A percentile compares a stretch with the other conserved stretches of the same genome.
These are phyloP conservation scores for Tenthredo notha DNA, from an alignment of 2,888 invertebrate species.

Conservation along the genomic window DNA sequence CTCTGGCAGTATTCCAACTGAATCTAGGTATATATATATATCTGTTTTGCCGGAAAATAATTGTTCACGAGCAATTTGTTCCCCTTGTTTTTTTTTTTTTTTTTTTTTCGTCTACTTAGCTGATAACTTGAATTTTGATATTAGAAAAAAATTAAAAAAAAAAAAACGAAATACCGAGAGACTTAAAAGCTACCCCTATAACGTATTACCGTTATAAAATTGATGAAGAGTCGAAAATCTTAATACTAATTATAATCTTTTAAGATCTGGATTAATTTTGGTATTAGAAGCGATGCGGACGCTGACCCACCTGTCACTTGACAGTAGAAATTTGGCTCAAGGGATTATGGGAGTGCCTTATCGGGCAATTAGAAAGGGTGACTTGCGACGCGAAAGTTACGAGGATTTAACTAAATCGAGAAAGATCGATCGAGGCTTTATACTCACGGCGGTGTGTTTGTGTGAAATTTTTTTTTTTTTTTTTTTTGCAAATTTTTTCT, in stretches of 20 bases:
- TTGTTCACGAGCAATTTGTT: not conserved
- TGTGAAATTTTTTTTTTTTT: not conserved
- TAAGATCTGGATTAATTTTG: not conserved
- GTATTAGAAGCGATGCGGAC: not conserved
- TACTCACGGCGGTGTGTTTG: not conserved
- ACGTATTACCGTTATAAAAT: not conserved
- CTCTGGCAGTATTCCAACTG: not conserved
- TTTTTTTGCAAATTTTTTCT: not conserved
- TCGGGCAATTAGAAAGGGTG: conserved; percentile 16
- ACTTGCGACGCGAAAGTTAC: conserved; percentile 2
- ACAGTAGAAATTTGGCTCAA: not conserved
- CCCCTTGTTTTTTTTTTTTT: not conserved
- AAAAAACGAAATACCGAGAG: not conserved
- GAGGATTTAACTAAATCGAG: conserved; percentile 2
- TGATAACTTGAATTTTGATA: not conserved
- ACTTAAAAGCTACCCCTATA: not conserved
- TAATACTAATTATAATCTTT: not conserved
- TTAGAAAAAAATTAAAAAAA: not conserved
- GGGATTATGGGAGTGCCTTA: conserved; percentile 19
- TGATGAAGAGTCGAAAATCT: not conserved
- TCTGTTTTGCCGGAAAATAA: not conserved
- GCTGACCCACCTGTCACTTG: conserved; percentile 11
- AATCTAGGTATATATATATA: not conserved
- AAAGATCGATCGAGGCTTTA: conserved; percentile 6
- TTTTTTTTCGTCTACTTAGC: not conserved